These are phyloP conservation scores for Parauchenoglanis ngamensis DNA, from an alignment of 2,797 vertebrate genomes.

Conservation along the genomic window DNA sequence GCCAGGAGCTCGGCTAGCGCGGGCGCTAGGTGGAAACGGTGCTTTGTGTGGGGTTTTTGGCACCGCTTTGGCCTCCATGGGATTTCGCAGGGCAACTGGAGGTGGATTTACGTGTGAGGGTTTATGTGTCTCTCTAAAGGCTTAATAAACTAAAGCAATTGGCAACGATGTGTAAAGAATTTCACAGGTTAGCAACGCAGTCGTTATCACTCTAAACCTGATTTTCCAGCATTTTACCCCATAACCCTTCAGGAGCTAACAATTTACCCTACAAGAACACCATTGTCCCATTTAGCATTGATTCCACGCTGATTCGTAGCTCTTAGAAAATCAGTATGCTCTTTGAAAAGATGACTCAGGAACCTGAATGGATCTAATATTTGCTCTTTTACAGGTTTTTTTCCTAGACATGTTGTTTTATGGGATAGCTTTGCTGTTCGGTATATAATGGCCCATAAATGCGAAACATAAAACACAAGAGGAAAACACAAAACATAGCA, in stretches of 20 bases:
- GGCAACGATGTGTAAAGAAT: constrained; percentile 51
- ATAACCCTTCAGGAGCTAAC: neutral
- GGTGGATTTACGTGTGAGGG: constrained; percentile 46
- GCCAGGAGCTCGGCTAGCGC: constrained; percentile 34
- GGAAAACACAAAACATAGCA: neutral
- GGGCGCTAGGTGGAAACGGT: constrained; percentile 49
- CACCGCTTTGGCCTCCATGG: constrained; percentile 36
- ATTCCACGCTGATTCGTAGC: neutral
- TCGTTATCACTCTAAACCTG: neutral
- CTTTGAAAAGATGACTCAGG: neutral
- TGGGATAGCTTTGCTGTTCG: neutral
- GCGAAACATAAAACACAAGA: neutral
- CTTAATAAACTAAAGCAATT: constrained; percentile 69
- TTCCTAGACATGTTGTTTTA: neutral
- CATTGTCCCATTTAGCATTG: neutral
- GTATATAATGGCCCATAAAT: neutral
- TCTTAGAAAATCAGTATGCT: neutral
- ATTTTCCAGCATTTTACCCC: neutral
- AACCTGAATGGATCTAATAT: neutral
- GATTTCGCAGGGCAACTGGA: constrained; percentile 40
- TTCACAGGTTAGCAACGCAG: constrained; percentile 49
- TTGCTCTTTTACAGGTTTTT: neutral
- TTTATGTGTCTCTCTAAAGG: constrained; percentile 54
- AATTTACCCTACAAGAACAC: neutral
- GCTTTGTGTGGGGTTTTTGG: constrained; percentile 50